phyloP scores from a whole-genome alignment of 2,888 invertebrate genomes.

The Dorcus parallelipipedus region DNA sequence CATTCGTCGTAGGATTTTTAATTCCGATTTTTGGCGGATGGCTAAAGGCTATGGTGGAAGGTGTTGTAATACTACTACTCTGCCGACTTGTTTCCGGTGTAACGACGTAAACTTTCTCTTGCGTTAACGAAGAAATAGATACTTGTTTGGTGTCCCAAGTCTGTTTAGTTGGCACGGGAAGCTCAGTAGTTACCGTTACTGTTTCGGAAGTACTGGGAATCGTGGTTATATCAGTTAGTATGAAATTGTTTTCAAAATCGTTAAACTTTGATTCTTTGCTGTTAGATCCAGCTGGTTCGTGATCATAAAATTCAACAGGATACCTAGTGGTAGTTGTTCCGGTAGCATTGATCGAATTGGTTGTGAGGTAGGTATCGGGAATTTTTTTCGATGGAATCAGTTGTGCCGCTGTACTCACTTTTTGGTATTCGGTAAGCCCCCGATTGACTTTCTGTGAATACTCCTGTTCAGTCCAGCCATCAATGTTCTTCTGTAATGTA shows the following conservation, averaged over 20 bases:
- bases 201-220: slow-evolving; percentile 13
- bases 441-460: slow-evolving; percentile 56
- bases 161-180: slow-evolving; percentile 1
- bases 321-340: slow-evolving; percentile 20
- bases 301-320: slow-evolving; percentile 26
- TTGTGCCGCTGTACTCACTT: slow-evolving; percentile 51
- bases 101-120: slow-evolving; percentile 79
- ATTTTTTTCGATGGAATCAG: slow-evolving; percentile 70
- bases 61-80: slow-evolving; percentile 31
- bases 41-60: slow-evolving; percentile 35
- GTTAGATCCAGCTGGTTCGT: slow-evolving; percentile 36
- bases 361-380: slow-evolving; percentile 72
- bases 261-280: slow-evolving; percentile 32
- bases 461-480: slow-evolving; percentile 79
- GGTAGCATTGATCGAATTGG: slow-evolving; percentile 45
- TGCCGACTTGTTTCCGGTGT: slow-evolving; percentile 67
- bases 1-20: slow-evolving; percentile 40
- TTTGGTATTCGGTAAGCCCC: not conserved
- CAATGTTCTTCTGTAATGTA: slow-evolving; percentile 76
- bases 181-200: slow-evolving; percentile 18
- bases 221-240: slow-evolving; percentile 27
- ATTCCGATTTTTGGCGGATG: slow-evolving; percentile 44
- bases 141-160: slow-evolving; percentile 68
- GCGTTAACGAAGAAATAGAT: slow-evolving; percentile 71
- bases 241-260: slow-evolving; percentile 39